Conservation (phyloP, 2,888 invertebrate species). For the Hypena proboscidalis region DNA sequence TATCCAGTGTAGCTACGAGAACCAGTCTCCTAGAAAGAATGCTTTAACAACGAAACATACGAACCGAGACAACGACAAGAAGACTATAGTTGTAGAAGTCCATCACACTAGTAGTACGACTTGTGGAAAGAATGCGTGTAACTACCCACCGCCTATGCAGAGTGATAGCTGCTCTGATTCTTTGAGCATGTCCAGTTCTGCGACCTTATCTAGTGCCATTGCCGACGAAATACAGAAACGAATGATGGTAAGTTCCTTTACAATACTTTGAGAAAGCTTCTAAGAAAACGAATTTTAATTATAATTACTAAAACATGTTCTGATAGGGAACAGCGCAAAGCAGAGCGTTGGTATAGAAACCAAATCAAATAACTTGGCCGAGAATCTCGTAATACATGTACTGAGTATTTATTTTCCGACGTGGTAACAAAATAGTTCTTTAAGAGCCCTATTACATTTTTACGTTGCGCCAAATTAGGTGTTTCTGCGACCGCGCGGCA, state of each 20-base stretch:
- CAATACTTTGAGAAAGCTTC: too few relatives aligned
- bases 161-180: constrained; percentile 63
- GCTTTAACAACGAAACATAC: constrained; percentile 62
- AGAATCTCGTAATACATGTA: too few relatives aligned
- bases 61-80: constrained; percentile 77
- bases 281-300: too few relatives aligned
- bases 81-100: constrained; percentile 92
- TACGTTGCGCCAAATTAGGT: too few relatives aligned
- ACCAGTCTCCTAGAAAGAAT: constrained; percentile 71
- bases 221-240: constrained; percentile 79
- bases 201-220: constrained; percentile 79
- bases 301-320: too few relatives aligned
- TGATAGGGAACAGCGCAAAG: too few relatives aligned
- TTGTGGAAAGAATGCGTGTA: constrained; percentile 65
- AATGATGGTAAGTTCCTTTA: constrained; percentile 72
- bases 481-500: too few relatives aligned
- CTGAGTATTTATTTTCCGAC: too few relatives aligned
- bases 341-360: too few relatives aligned
- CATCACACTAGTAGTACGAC: constrained; percentile 78
- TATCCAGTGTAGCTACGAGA: constrained; percentile 87
- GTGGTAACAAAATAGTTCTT: too few relatives aligned
- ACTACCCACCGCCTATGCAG: constrained; percentile 62
- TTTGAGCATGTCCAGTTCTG: constrained; percentile 69
- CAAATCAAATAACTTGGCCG: too few relatives aligned
- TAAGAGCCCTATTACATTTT: too few relatives aligned